phyloP scores from a whole-genome alignment of 2,797 vertebrate species.

The Lagocephalus sceleratus region DNA sequence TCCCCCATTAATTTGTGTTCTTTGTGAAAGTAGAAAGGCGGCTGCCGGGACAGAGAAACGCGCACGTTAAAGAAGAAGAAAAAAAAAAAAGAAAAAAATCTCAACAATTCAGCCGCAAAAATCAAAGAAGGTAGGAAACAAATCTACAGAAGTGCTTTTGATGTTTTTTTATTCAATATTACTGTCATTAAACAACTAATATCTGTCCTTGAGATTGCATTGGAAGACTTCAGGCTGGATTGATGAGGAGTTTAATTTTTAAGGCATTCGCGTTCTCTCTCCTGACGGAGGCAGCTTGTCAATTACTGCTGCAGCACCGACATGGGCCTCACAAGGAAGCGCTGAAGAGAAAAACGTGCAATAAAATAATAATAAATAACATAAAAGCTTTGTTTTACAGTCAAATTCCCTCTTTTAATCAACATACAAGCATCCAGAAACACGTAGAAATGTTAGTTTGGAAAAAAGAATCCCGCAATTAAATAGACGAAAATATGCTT shows the following conservation, averaged over 20 bases:
- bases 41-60: slow-evolving; percentile 55
- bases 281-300: slow-evolving; percentile 68
- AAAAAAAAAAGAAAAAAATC: slow-evolving; percentile 34
- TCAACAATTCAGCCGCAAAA: slow-evolving; percentile 48
- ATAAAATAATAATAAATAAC: slow-evolving; percentile 27
- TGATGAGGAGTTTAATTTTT: slow-evolving; percentile 60
- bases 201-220: slow-evolving; percentile 50
- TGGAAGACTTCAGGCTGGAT: slow-evolving; percentile 58
- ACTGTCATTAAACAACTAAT: slow-evolving; percentile 58
- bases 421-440: not conserved
- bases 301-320: slow-evolving; percentile 67
- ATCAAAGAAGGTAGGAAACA: slow-evolving; percentile 52
- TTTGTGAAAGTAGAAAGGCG: slow-evolving; percentile 70
- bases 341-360: slow-evolving; percentile 25
- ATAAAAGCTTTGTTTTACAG: slow-evolving; percentile 1
- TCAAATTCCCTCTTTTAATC: too few relatives aligned
- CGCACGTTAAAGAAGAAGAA: slow-evolving; percentile 5
- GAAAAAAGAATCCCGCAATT: not conserved
- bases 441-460: not conserved
- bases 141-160: slow-evolving; percentile 49
- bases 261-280: slow-evolving; percentile 58
- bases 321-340: slow-evolving; percentile 56
- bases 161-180: slow-evolving; percentile 60
- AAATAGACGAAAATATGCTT: not conserved
- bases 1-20: slow-evolving; percentile 71